These are phyloP conservation scores for Cyclargus thomasi DNA, from an alignment of 1,140 invertebrate genomes.

Conservation along the genomic window DNA sequence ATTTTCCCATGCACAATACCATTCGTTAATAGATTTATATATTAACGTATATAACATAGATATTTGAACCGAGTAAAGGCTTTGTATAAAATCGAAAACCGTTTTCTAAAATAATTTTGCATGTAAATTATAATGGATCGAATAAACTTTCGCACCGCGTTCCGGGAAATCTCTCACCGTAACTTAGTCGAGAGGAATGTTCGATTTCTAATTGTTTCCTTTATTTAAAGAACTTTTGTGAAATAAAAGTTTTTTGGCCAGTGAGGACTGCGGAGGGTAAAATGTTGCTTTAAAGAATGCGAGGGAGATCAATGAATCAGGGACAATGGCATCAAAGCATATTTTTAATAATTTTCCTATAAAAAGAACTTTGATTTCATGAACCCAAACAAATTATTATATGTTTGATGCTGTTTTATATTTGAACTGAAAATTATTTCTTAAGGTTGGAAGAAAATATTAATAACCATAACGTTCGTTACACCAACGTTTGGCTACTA, in stretches of 20 bases:
- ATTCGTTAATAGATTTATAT: no score
- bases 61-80: no score
- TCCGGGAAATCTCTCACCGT: not conserved
- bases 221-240: slow-evolving; percentile 3
- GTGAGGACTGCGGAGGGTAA: not conserved
- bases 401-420: not conserved
- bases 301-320: not conserved
- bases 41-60: no score
- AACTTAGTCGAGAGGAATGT: not conserved
- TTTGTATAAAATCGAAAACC: no score
- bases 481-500: no score
- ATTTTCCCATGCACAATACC: no score
- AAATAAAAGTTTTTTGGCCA: slow-evolving; percentile 7
- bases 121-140: not conserved
- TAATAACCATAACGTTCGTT: no score
- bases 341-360: not conserved
- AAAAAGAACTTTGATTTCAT: not conserved
- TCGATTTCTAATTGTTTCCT: slow-evolving; percentile 13
- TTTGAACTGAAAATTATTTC: no score
- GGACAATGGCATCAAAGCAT: not conserved
- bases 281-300: not conserved
- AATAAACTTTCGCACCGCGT: not conserved
- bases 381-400: not conserved
- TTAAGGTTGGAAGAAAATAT: no score
- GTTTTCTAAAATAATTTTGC: not conserved